Evolutionary conservation across 2,888 invertebrate species (phyloP), one percentile per base, ranked within the genome.

Genomic region (Atethmia centrago): DNA sequence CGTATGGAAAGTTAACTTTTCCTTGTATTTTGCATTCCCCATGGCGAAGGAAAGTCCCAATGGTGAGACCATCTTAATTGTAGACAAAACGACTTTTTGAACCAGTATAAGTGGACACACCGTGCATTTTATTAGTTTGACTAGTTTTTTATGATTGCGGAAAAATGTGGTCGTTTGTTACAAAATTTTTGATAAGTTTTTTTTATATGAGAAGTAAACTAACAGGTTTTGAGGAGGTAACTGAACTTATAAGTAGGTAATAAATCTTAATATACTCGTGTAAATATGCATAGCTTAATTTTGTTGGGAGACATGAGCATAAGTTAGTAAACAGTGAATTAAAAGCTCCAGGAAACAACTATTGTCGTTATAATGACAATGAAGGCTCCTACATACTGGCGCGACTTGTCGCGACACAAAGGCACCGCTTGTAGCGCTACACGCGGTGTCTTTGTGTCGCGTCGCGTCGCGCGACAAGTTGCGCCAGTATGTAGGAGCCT

Each of bases 1-100:
- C 12, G 45, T 53, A 55, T 3, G 61, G 66, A 79, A 79, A 19
- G 36, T 47, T 25, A 47, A 73, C 70, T 78, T 83, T 75, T 80
- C 74, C 74, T 85, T 68, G 67, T 83, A 77, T 71, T 80, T 81
- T 75, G 69, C 61, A 81, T 83, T 85, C 71, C 45, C 36, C 77
- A 62, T 53, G 66, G 49, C 47, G 12, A 66, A 76, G 59, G 74
- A 78, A 85, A 85, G 51, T 59, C 74, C 73, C 68, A 28, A 36
- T n/a, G 62, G 84, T 68, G 53, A 55, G 69, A 78, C 58, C 64
- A 61, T 69, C 62, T 73, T 73, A 76, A 85, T 82, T 85, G 75
- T 51, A 51, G 65, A 71, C 66, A 55, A 76, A 79, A 79, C 53
- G 72, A 73, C 42, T 73, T 84, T 83, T 75, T 63, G n/a, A 49